phyloP scores from a whole-genome alignment of 2,888 invertebrate genomes.

The Hirtodrosophila trivittata region DNA sequence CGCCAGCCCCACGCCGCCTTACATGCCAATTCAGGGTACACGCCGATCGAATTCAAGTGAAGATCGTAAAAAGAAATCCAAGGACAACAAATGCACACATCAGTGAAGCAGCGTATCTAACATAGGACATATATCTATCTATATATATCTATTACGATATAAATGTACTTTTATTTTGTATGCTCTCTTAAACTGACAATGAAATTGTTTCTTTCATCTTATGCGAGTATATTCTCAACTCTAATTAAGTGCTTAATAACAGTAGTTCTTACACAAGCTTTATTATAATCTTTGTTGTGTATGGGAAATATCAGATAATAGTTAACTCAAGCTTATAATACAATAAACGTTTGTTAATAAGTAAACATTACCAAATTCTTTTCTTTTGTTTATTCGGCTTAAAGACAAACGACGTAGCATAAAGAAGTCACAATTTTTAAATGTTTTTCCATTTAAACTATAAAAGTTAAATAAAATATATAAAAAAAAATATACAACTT shows the following conservation, averaged over 20 bases:
- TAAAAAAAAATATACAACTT: too few relatives aligned
- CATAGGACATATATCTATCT: constrained; percentile 8
- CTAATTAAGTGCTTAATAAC: constrained; percentile 43
- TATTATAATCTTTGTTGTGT: constrained; percentile 40
- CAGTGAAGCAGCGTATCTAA: constrained; percentile 83
- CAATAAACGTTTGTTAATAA: constrained; percentile 58
- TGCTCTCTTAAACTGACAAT: constrained; percentile 53
- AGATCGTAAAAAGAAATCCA: constrained; percentile 85
- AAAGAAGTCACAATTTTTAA: too few relatives aligned
- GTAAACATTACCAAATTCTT: constrained; percentile 3
- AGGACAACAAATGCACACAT: constrained; percentile 87
- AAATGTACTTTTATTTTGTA: constrained; percentile 15
- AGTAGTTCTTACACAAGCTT: constrained; percentile 43
- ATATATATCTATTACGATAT: constrained; percentile 5
- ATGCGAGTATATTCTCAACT: constrained; percentile 32
- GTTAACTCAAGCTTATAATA: constrained; percentile 42
- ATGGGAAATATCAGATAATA: constrained; percentile 25
- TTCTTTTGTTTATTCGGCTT: constrained; percentile 2
- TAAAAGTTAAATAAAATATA: too few relatives aligned
- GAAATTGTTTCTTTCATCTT: constrained; percentile 60
- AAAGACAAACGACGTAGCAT: too few relatives aligned
- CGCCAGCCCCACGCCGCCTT: constrained; percentile 87
- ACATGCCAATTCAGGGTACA: constrained; percentile 92
- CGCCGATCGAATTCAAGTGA: constrained; percentile 88
- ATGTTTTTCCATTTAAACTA: too few relatives aligned